These are phyloP conservation scores for Epicampocera succincta DNA, from an alignment of 2,888 invertebrate species.

Conservation along the genomic window DNA sequence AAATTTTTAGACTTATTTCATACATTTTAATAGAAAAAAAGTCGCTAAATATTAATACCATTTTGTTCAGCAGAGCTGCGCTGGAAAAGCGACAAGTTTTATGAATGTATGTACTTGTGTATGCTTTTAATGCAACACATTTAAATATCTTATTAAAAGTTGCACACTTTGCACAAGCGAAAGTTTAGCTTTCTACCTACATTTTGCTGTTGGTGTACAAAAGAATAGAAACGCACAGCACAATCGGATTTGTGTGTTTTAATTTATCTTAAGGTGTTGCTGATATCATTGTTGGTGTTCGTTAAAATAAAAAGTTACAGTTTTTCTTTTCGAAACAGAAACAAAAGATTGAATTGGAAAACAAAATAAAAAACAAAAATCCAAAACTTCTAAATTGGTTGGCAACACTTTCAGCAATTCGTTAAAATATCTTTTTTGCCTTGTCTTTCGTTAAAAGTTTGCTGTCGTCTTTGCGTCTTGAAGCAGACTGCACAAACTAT, in stretches of 20 bases:
- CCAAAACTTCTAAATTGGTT: conserved; percentile 73
- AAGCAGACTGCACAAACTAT: conserved; percentile 5
- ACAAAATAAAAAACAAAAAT: too few relatives aligned
- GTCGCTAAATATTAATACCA: too few relatives aligned
- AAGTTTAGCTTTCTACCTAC: background rate
- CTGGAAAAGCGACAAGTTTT: too few relatives aligned
- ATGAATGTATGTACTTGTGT: too few relatives aligned
- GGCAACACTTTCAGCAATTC: conserved; percentile 73
- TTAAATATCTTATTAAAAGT: too few relatives aligned
- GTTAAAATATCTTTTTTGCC: conserved; percentile 4
- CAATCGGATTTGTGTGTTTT: background rate
- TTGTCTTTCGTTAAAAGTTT: conserved; percentile 16
- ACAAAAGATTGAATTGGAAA: background rate
- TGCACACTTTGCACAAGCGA: too few relatives aligned
- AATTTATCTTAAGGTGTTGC: conserved; percentile 33
- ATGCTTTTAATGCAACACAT: background rate
- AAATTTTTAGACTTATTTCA: too few relatives aligned
- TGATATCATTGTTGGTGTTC: conserved; percentile 15
- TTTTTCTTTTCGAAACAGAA: background rate
- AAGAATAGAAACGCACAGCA: background rate
- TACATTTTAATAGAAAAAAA: too few relatives aligned
- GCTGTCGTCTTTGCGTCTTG: conserved; percentile 9
- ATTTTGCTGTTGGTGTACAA: background rate
- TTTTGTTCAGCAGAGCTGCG: too few relatives aligned
- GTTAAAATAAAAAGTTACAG: background rate